Base-by-base conservation (phyloP, 2,113 vertebrate genomes). In the Clinocottus analis region DNA sequence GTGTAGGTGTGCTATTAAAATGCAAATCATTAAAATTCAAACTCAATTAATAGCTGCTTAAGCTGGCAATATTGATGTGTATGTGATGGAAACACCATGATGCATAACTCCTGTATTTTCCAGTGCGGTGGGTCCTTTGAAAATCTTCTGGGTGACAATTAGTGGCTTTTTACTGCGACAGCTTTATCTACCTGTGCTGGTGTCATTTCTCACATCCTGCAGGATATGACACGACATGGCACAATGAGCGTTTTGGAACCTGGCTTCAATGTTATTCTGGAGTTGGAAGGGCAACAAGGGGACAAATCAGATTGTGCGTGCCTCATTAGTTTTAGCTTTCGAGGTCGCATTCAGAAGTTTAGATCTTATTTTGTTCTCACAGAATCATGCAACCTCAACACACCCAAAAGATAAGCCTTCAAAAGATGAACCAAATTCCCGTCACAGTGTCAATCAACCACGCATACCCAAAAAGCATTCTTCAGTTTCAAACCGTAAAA, bases 1-100 rank as follows among this genome's bases (percentile, higher is more conserved):
- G 82, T 27, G 69, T 61, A 69, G 66, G 59, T 75, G 77, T 77
- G 43, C 4, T 23, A 56, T 89, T 85, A 77, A 82, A 80, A 79
- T 71, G 72, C 56, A 86, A 82, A 63, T 84, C 1, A 35, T 75
- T 72, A 4, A 66, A 5, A 77, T 1, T 75, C n/a, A 45, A 43
- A 72, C 56, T 60, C 14, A 72, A 45, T 72, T 25, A 80, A 75
- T 74, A 63, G 23, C 58, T 62, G 73, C 56, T 72, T 37, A 3
- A 60, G 43, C 0, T 41, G 23, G 19, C 29, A 31, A 31, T 19
- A 2, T 45, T 16, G 31, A 73, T 61, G 23, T 63, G 37, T 41
- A 70, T 61, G 23, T 63, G 45, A 49, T 53, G 53, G 43, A 73
- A n/a, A 69, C 33, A 62, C 9, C 16, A 61, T 16, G 69, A 74